A percentile compares a stretch with the other conserved stretches of the same genome.
phyloP scores from a whole-genome alignment of 2,113 vertebrate species.

The Leptobrachium leishanense region DNA sequence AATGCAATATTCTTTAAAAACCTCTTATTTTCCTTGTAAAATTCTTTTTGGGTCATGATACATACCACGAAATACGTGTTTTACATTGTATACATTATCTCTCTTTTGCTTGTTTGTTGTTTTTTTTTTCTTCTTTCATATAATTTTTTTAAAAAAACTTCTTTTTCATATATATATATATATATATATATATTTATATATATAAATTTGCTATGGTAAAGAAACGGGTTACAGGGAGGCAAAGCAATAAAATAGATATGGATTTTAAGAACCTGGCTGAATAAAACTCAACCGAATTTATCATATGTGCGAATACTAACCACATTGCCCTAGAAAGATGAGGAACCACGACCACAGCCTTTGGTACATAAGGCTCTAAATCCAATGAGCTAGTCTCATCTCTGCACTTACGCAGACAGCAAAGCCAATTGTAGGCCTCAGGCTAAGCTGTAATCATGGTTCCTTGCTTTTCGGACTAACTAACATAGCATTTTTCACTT shows the following conservation, averaged over 20 bases:
- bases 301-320: conserved; percentile 19
- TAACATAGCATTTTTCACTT: conserved; percentile 20
- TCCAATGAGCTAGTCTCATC: background rate
- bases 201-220: conserved; percentile 81
- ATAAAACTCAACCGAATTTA: conserved; percentile 70
- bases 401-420: background rate
- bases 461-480: conserved; percentile 10
- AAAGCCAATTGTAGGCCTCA: background rate
- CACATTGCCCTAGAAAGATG: conserved; percentile 42
- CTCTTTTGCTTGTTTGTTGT: conserved; percentile 53
- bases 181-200: conserved; percentile 62
- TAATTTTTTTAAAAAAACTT: conserved; percentile 14
- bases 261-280: conserved; percentile 71
- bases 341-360: conserved; percentile 1
- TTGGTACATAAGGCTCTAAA: background rate
- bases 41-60: conserved; percentile 85
- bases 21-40: conserved; percentile 90
- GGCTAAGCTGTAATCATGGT: background rate
- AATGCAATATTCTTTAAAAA: conserved; percentile 94
- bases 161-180: conserved; percentile 53
- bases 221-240: conserved; percentile 74
- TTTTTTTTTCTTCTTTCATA: conserved; percentile 58
- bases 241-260: conserved; percentile 69
- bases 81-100: conserved; percentile 64
- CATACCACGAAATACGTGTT: conserved; percentile 94